Conservation (phyloP, 1,140 invertebrate species). For the Coenobita brevimanus region DNA sequence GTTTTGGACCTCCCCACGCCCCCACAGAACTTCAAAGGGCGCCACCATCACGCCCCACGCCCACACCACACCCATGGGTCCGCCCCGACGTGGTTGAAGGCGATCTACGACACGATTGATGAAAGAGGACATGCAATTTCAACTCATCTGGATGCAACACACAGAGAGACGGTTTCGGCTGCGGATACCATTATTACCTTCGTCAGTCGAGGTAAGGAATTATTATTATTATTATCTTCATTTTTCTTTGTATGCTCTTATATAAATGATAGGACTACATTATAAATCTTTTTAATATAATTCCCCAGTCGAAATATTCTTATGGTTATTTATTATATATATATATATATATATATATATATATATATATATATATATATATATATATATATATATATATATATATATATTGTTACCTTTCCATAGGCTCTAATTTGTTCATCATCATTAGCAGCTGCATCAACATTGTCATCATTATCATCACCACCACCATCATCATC, state of each 20-base stretch:
- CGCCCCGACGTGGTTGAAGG: constrained; percentile 34
- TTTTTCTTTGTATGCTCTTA: too few species aligned
- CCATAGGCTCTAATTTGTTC: too few species aligned
- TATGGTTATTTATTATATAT: neutral
- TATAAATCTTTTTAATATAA: too few species aligned
- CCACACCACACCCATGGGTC: constrained; percentile 28
- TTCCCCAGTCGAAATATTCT: neutral
- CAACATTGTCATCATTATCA: too few species aligned
- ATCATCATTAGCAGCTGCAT: too few species aligned
- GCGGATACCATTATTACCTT: constrained; percentile 60
- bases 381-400: neutral
- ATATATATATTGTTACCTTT: too few species aligned
- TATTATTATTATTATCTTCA: too few species aligned
- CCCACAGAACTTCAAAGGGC: neutral
- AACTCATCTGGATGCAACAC: constrained; percentile 32
- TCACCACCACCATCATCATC: too few species aligned
- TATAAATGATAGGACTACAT: too few species aligned
- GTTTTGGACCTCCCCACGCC: constrained; percentile 42
- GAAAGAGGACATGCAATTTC: constrained; percentile 32
- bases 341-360: neutral
- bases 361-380: neutral
- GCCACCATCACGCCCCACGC: constrained; percentile 36
- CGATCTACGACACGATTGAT: constrained; percentile 24
- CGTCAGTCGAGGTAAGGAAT: constrained; percentile 38
- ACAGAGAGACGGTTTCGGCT: constrained; percentile 52